Evolutionary conservation across 2,113 vertebrate genomes (phyloP), one percentile per base, ranked within the genome.

Genomic region (Dipodomys merriami): DNA sequence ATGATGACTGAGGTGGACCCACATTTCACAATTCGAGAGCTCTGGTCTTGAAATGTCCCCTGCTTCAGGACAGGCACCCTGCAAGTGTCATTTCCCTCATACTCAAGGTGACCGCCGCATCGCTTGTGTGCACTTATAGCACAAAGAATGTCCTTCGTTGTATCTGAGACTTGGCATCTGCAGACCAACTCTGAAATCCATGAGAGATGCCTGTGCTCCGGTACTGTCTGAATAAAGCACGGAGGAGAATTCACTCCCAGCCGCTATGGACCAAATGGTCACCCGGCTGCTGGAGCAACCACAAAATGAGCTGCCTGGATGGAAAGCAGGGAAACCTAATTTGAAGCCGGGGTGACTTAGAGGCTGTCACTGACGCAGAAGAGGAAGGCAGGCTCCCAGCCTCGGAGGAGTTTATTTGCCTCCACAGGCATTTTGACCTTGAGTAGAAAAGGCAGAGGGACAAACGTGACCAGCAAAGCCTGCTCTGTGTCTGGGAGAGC

Each of bases 31-130:
- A 12, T 83, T 65, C 2, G 44, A 46, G 80, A 25, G 22, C 46
- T 9, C 86, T 23, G 5, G 53, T 67, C 60, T 83, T 15, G 3
- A 22, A 86, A 65, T 90, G n/a, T 27, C 13, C 10, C 46, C 2
- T 33, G 57, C 27, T 1, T 53, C n/a, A 2, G 0, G 19, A 19
- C 0, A 46, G 46, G 64, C 33, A 12, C 39, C 11, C 12, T 29
- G 7, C 71, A 30, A 60, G 35, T 7, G 33, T 2, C 35, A 22
- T 30, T 12, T 25, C 3, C 49, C 46, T 72, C 65, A 29, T 39
- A 10, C 46, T 39, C 73, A 9, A 57, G 19, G 8, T 65, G 57
- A 68, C 69, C 69, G 20, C 30, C 7, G 3, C 2, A 4, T 1
- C 12, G 25, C 44, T 64, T 86, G 10, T 60, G 6, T 7, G 72